Conservation (phyloP, 2,888 invertebrate genomes). For the Augochlorella aurata region DNA sequence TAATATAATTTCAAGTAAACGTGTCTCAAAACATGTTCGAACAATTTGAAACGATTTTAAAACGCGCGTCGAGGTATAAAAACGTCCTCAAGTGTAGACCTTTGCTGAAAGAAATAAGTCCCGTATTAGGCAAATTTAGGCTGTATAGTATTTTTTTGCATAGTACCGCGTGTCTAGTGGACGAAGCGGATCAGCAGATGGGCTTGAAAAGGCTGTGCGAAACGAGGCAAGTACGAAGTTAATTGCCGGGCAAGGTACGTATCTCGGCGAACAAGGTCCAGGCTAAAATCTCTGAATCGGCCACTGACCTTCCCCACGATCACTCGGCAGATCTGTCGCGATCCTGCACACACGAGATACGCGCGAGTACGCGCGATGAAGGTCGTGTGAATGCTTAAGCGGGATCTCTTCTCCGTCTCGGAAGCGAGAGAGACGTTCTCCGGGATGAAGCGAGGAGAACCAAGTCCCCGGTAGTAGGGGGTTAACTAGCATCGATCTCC, state of each 20-base stretch:
- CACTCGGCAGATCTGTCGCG: conserved; percentile 33
- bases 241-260: conserved; percentile 26
- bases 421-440: conserved; percentile 29
- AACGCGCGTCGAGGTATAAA: no score
- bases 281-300: conserved; percentile 48
- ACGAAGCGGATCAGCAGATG: background rate
- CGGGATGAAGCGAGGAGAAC: conserved; percentile 40
- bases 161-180: no score
- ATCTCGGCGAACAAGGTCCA: conserved; percentile 16
- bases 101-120: no score
- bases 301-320: conserved; percentile 49
- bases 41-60: no score
- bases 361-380: conserved; percentile 47
- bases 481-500: conserved; percentile 66
- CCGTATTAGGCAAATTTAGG: no score
- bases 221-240: conserved; percentile 3
- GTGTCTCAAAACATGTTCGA: no score
- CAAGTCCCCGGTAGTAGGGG: conserved; percentile 31
- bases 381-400: conserved; percentile 57
- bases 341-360: conserved; percentile 48
- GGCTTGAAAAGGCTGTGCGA: background rate
- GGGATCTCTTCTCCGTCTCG: conserved; percentile 51
- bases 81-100: no score
- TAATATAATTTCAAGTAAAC: no score
- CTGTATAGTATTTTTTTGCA: no score